Evolutionary conservation across 1,140 invertebrate species (phyloP).

Genomic region (Trichogramma pretiosum): DNA sequence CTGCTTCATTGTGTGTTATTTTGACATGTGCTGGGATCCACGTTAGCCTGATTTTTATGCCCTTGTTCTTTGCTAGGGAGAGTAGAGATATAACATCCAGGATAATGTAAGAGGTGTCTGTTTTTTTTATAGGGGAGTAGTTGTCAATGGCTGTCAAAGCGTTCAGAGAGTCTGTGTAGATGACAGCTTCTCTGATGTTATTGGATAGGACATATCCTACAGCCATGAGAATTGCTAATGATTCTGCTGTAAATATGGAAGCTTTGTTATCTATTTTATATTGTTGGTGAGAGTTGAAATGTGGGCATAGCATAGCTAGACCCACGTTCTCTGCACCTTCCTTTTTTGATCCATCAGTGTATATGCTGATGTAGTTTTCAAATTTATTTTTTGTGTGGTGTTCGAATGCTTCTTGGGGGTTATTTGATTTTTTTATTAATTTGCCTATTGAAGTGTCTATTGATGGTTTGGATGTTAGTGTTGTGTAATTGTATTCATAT

Average conservation of each 20-base stretch:
- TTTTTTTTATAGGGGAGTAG: background rate
- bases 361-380: background rate
- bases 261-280: background rate
- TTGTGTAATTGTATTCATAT: background rate
- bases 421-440: background rate
- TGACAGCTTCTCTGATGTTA: background rate
- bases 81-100: background rate
- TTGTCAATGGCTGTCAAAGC: background rate
- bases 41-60: too few relatives aligned
- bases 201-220: background rate
- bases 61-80: background rate
- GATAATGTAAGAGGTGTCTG: background rate
- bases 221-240: background rate
- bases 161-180: background rate
- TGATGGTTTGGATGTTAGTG: background rate
- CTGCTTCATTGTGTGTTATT: slow-evolving; percentile 1
- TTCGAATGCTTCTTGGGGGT: background rate
- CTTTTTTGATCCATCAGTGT: slow-evolving; percentile 1
- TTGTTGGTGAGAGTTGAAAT: background rate
- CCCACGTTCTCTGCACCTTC: background rate
- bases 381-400: background rate
- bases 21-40: background rate
- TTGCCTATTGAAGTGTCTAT: background rate
- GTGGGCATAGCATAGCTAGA: background rate
- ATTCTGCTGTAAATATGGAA: slow-evolving; percentile 2